A percentile compares a stretch with the other conserved stretches of the same genome.
Evolutionary conservation across 1,140 invertebrate genomes (phyloP).

Genomic region (Drosophila rufa): DNA sequence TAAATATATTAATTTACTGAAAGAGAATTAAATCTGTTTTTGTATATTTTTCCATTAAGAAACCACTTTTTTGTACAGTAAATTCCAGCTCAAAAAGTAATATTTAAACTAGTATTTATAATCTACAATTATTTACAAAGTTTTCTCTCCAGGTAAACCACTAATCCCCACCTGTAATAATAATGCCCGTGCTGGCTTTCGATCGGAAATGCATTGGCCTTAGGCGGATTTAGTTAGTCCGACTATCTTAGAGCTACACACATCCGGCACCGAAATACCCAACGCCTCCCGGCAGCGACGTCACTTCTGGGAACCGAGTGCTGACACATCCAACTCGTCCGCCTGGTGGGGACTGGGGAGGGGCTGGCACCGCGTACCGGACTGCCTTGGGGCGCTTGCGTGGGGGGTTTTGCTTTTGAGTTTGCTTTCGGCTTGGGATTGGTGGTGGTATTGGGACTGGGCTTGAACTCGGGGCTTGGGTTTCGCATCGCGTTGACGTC

Average conservation of each 20-base stretch:
- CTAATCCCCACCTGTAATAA: neutral
- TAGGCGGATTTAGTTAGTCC: constrained; percentile 38
- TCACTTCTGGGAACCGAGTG: constrained; percentile 63
- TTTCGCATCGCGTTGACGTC: constrained; percentile 26
- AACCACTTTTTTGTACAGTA: neutral
- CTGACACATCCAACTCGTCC: constrained; percentile 64
- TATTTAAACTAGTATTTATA: neutral
- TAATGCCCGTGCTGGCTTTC: neutral
- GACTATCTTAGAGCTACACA: constrained; percentile 50
- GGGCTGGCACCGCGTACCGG: constrained; percentile 17
- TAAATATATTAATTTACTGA: neutral
- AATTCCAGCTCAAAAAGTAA: neutral
- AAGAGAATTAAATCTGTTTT: neutral
- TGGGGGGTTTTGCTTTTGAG: constrained; percentile 48
- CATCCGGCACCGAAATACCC: constrained; percentile 69
- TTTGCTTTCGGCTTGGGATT: constrained; percentile 16
- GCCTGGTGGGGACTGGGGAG: neutral
- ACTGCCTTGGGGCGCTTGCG: constrained; percentile 59
- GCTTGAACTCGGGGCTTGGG: constrained; percentile 36
- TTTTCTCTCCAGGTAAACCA: neutral
- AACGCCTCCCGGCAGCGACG: constrained; percentile 35
- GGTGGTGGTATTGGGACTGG: constrained; percentile 23
- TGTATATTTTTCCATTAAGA: neutral
- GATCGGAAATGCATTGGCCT: constrained; percentile 12
- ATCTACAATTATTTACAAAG: neutral